Percentiles rank a stretch among this genome's conserved stretches.
Conservation (phyloP, 53 echinoderm and acorn worm species). For the Hippasteria phrygiana region DNA sequence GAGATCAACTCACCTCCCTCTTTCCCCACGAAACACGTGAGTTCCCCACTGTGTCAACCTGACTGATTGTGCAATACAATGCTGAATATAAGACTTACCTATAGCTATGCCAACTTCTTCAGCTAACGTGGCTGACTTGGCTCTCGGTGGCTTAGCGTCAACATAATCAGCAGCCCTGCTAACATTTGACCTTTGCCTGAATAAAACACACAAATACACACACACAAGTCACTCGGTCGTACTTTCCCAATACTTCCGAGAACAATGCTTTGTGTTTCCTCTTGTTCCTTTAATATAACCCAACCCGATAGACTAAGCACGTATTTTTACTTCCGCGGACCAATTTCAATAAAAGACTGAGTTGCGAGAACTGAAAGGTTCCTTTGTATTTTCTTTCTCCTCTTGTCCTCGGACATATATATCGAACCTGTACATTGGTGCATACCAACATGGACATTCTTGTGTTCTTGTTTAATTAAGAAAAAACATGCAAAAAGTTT, state of each 20-base stretch:
- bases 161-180: constrained; percentile 8
- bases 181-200: constrained; percentile 59
- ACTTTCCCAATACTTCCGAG: neutral
- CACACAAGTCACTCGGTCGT: neutral
- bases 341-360: too few species aligned
- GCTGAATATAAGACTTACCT: constrained; percentile 55
- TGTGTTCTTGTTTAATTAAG: too few species aligned
- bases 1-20: too few species aligned
- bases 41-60: neutral
- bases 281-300: neutral
- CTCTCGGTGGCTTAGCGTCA: constrained; percentile 62
- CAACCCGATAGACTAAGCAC: too few species aligned
- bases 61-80: too few species aligned
- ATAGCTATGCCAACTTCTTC: constrained; percentile 65
- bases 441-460: too few species aligned
- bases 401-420: too few species aligned
- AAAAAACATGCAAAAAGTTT: too few species aligned
- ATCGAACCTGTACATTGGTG: too few species aligned
- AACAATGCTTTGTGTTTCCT: neutral
- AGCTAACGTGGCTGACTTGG: constrained; percentile 73
- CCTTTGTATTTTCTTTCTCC: too few species aligned
- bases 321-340: too few species aligned
- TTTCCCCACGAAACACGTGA: neutral
- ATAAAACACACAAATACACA: neutral
- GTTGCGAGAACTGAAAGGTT: too few species aligned